Evolutionary conservation across 2,113 vertebrate species (phyloP), one percentile per base, ranked within the genome.

Genomic region (Dasypus novemcinctus): DNA sequence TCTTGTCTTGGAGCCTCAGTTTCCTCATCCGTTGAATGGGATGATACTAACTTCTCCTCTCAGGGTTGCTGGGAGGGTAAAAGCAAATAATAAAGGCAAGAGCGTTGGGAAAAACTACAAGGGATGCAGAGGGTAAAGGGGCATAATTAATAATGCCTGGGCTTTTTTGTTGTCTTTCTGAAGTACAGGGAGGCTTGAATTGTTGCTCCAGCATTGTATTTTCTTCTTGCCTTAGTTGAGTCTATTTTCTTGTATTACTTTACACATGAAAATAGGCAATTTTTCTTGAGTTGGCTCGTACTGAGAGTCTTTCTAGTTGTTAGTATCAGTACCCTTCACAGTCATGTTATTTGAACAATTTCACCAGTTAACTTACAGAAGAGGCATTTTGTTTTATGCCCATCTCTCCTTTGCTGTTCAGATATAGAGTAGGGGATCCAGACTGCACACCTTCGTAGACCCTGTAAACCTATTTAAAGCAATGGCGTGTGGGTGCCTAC

Each of bases 241-340:
- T 94, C 68, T 94, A 23, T 80, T 92, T 87, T 84, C 66, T 90
- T 76, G 43, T 72, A 87, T 91, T 94, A 95, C 95, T 95, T 95
- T 89, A 52, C 29, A 81, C n/a, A 52, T 57, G 90, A 92, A 91
- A 90, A 93, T 61, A 90, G 81, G 43, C 54, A 10, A 1, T 69
- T 97, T 97, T 75, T 84, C 87, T 95, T 93, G 79, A 94, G 54
- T 95, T 95, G 85, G 41, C 84, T 54, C 11, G 1, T 79, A 33
- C n/a, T 29, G 27, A 46, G 29, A 93, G 87, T 92, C 54, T 83
- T 90, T 87, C 96, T 79, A 87, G 61, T 94, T 84, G 61, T 81
- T 92, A 38, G 15, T 90, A 66, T 90, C 66, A 25, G 1, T 94
- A 68, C 43, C 36, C 89, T 90, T 85, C 71, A 76, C n/a, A 84